A percentile compares a stretch with the other conserved stretches of the same genome.
These are phyloP conservation scores for Drosophila takahashii DNA, from an alignment of 1,140 invertebrate species.

Conservation along the genomic window DNA sequence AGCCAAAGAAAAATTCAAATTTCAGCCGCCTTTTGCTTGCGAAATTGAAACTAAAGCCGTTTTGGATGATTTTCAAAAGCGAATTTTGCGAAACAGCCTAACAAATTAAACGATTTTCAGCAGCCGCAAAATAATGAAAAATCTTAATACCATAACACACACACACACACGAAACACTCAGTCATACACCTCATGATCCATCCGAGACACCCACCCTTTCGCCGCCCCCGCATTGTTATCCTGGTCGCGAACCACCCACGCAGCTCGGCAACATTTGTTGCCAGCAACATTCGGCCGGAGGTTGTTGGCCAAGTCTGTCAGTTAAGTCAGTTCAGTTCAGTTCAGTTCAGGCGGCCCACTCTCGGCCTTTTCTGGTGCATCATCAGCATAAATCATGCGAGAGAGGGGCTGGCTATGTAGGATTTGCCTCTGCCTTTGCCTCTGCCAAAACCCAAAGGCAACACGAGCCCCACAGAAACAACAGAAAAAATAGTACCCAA, in stretches of 20 bases:
- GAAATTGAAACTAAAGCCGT: slow-evolving; percentile 32
- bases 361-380: slow-evolving; percentile 49
- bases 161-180: slow-evolving; percentile 17
- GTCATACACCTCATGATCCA: slow-evolving; percentile 52
- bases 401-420: slow-evolving; percentile 52
- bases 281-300: slow-evolving; percentile 43
- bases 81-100: slow-evolving; percentile 67
- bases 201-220: slow-evolving; percentile 58
- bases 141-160: slow-evolving; percentile 16
- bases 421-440: not conserved
- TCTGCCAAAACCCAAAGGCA: slow-evolving; percentile 50
- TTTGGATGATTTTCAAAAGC: slow-evolving; percentile 41
- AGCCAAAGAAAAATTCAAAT: slow-evolving; percentile 55
- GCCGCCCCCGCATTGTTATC: slow-evolving; percentile 33
- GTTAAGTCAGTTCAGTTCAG: not conserved
- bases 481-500: slow-evolving; percentile 18
- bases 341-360: slow-evolving; percentile 45
- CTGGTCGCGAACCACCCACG: slow-evolving; percentile 54
- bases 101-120: slow-evolving; percentile 69
- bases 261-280: slow-evolving; percentile 59
- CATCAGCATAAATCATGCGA: slow-evolving; percentile 80
- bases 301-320: slow-evolving; percentile 29
- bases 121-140: slow-evolving; percentile 16
- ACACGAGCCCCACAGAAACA: slow-evolving; percentile 5
- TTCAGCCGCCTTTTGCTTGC: slow-evolving; percentile 52